Evolutionary conservation across 2,888 invertebrate species (phyloP).

Genomic region (Morpho achilles): DNA sequence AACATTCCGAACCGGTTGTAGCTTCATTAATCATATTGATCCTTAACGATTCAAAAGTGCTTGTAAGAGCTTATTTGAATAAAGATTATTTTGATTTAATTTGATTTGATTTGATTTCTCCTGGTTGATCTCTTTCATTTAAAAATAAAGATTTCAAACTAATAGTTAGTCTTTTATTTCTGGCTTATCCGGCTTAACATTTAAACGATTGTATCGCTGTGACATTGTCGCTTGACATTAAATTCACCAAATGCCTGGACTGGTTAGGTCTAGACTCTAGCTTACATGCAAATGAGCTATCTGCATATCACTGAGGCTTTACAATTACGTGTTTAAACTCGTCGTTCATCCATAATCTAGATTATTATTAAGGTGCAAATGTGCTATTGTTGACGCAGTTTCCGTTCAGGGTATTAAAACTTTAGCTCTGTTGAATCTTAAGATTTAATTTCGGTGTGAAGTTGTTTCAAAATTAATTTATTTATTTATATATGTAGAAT

Average conservation of each 20-base stretch:
- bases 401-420: constrained; percentile 3
- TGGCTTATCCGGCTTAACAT: not conserved
- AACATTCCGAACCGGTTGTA: too few relatives aligned
- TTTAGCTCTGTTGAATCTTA: too few relatives aligned
- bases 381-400: too few relatives aligned
- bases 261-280: constrained; percentile 3
- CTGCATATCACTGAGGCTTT: constrained; percentile 4
- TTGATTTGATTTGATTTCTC: too few relatives aligned
- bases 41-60: too few relatives aligned
- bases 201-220: constrained; percentile 11
- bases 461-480: too few relatives aligned
- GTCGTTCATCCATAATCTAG: constrained; percentile 1
- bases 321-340: not conserved
- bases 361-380: constrained; percentile 4
- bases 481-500: too few relatives aligned
- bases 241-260: constrained; percentile 19
- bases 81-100: too few relatives aligned
- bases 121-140: too few relatives aligned
- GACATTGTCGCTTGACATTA: constrained; percentile 23
- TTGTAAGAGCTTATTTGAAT: too few relatives aligned
- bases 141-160: constrained; percentile 58
- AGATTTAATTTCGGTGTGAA: too few relatives aligned
- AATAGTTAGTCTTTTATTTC: constrained; percentile 54
- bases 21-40: too few relatives aligned
- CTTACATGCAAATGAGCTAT: constrained; percentile 7